A percentile compares a stretch with the other conserved stretches of the same genome.
phyloP scores from a whole-genome alignment of 2,797 vertebrate genomes.

The Galaxias olidus region DNA sequence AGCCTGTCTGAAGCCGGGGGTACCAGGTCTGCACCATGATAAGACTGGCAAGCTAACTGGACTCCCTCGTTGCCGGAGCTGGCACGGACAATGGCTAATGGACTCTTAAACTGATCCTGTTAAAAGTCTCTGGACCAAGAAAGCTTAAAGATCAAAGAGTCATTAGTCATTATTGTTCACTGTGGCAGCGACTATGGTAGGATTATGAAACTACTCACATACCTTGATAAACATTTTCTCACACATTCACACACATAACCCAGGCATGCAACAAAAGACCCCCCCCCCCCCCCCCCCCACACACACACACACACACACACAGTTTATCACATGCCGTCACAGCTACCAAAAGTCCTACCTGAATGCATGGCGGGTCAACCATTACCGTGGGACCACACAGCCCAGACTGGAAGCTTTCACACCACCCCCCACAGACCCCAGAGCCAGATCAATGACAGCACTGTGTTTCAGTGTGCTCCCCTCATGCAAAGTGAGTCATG shows the following conservation, averaged over 20 bases:
- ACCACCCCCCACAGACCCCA: constrained; percentile 28
- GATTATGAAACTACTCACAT: constrained; percentile 15
- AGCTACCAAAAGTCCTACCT: constrained; percentile 49
- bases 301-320: background rate
- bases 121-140: constrained; percentile 19
- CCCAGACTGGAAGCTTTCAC: constrained; percentile 29
- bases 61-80: too few species aligned
- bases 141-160: constrained; percentile 26
- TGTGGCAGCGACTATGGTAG: constrained; percentile 3
- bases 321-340: constrained; percentile 29
- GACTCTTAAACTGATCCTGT: too few species aligned
- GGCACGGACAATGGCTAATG: too few species aligned
- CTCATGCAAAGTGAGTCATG: constrained; percentile 87
- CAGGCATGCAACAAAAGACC: background rate
- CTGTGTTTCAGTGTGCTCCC: constrained; percentile 39
- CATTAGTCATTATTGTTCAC: constrained; percentile 8
- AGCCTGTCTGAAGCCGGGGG: too few species aligned
- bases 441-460: constrained; percentile 26
- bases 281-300: too few species aligned
- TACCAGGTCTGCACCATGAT: too few species aligned
- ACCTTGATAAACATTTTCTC: constrained; percentile 10
- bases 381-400: constrained; percentile 24
- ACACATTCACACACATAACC: constrained; percentile 9
- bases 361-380: constrained; percentile 34
- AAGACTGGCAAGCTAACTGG: too few species aligned